Percentiles rank a stretch among this genome's conserved stretches.
Evolutionary conservation across 2,888 invertebrate species (phyloP).

Genomic region (Macaria liturata): DNA sequence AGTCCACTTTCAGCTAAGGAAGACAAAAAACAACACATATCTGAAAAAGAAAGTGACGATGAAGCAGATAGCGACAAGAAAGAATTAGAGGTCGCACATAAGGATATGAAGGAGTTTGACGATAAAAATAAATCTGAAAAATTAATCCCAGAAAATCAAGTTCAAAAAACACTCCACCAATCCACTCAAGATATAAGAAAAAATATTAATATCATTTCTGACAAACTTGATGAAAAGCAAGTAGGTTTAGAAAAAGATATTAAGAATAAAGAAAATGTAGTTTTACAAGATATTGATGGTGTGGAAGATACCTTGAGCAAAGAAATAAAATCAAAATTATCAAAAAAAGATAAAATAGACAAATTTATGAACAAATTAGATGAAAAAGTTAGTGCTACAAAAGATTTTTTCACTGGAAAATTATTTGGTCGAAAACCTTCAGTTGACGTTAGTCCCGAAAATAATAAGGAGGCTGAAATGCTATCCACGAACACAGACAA

Average conservation of each 20-base stretch:
- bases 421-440: slow-evolving; percentile 33
- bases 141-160: no score
- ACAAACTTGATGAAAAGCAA: slow-evolving; percentile 71
- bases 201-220: slow-evolving; percentile 48
- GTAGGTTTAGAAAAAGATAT: slow-evolving; percentile 65
- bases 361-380: slow-evolving; percentile 51
- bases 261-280: slow-evolving; percentile 23
- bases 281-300: slow-evolving; percentile 43
- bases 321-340: slow-evolving; percentile 35
- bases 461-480: slow-evolving; percentile 4
- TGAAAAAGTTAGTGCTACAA: slow-evolving; percentile 50
- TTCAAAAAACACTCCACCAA: not conserved
- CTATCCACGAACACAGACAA: not conserved
- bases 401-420: slow-evolving; percentile 48
- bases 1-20: slow-evolving; percentile 33
- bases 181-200: slow-evolving; percentile 2
- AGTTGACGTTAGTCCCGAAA: slow-evolving; percentile 13
- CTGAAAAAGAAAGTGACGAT: slow-evolving; percentile 33
- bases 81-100: slow-evolving; percentile 6
- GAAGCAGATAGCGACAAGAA: slow-evolving; percentile 16
- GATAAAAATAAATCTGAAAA: no score
- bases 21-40: slow-evolving; percentile 29
- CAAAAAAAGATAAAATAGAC: slow-evolving; percentile 39
- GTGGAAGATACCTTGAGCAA: slow-evolving; percentile 44
- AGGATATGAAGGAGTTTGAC: no score